These are phyloP conservation scores for Momotus momota DNA, from an alignment of 2,797 vertebrate species.

Conservation along the genomic window DNA sequence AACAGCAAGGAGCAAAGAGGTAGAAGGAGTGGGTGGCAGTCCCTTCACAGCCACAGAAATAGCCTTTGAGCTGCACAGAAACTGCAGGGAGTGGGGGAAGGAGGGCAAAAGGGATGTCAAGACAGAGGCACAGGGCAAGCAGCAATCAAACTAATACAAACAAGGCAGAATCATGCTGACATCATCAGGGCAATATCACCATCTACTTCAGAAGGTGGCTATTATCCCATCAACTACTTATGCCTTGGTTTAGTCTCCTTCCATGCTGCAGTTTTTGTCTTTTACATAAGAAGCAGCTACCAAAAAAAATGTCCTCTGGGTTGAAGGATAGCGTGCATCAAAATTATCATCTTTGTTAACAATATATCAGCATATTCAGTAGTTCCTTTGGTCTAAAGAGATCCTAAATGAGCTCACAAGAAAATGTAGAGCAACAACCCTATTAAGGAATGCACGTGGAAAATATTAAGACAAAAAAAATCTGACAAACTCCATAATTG, in stretches of 20 bases:
- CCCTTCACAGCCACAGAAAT: not conserved
- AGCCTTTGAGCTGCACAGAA: not conserved
- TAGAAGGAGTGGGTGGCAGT: too few species aligned
- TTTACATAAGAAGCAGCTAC: too few species aligned
- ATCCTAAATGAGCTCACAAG: not conserved
- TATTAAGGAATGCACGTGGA: fast-evolving
- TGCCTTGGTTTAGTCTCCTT: not conserved
- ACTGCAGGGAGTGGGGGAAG: fast-evolving
- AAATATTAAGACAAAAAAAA: not conserved
- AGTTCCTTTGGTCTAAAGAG: not conserved
- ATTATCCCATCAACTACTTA: not conserved
- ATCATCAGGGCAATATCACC: fast-evolving
- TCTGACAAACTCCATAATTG: not conserved
- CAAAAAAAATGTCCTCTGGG: not conserved
- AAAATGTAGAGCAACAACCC: not conserved
- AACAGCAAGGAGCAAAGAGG: not conserved
- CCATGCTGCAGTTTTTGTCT: not conserved
- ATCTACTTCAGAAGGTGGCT: not conserved
- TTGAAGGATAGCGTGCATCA: not conserved
- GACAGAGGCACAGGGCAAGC: not conserved
- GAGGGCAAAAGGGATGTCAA: too few species aligned
- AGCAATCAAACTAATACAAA: not conserved
- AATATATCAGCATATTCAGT: not conserved
- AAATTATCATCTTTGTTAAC: not conserved
- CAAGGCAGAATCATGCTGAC: too few species aligned